A percentile compares a stretch with the other conserved stretches of the same genome.
These are phyloP conservation scores for Caenorhabditis uteleia DNA, from an alignment of 2,888 invertebrate species.

Conservation along the genomic window DNA sequence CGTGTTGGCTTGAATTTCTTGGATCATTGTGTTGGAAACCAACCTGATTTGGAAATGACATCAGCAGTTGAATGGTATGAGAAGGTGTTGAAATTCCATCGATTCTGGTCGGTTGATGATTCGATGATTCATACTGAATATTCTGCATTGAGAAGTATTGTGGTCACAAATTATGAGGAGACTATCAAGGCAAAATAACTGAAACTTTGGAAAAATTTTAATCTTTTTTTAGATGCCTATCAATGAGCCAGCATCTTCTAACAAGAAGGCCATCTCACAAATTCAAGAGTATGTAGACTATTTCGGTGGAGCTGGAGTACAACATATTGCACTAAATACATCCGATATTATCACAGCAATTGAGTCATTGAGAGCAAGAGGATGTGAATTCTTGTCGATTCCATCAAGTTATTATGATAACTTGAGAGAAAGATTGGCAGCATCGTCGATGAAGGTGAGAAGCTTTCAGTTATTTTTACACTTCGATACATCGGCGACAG, in stretches of 20 bases:
- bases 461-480: conserved; percentile 74
- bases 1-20: conserved; percentile 81
- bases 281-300: conserved; percentile 98
- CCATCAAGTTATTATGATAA: conserved; percentile 88
- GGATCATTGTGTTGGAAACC: conserved; percentile 97
- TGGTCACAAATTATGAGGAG: conserved; percentile 96
- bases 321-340: conserved; percentile 96
- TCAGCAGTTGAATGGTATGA: conserved; percentile 88
- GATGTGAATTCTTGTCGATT: conserved; percentile 86
- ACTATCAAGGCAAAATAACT: conserved; percentile 76
- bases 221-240: conserved; percentile 79
- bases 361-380: conserved; percentile 71
- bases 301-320: conserved; percentile 94
- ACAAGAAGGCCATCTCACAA: conserved; percentile 84
- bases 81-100: conserved; percentile 72
- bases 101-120: conserved; percentile 93
- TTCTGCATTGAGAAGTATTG: conserved; percentile 93
- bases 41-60: conserved; percentile 90
- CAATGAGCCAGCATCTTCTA: conserved; percentile 93
- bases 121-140: conserved; percentile 92
- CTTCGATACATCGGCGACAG: too few species aligned
- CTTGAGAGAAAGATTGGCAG: conserved; percentile 80
- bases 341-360: conserved; percentile 87
- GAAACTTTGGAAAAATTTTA: background rate
- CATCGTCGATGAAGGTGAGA: conserved; percentile 81